phyloP scores from a whole-genome alignment of 2,888 invertebrate genomes.

The Stenichneumon culpator region DNA sequence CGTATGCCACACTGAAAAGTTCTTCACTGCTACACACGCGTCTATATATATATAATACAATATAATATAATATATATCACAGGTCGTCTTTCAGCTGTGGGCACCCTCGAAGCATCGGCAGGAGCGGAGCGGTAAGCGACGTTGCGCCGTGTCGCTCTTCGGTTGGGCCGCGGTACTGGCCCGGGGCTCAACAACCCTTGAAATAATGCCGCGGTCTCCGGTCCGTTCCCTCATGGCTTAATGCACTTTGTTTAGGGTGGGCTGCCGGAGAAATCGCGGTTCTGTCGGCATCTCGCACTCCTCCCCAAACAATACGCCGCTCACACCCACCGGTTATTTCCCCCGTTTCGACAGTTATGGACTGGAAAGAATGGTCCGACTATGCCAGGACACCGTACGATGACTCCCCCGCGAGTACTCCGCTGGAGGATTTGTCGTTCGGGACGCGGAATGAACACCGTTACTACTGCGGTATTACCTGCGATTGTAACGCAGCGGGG shows the following conservation, averaged over 20 bases:
- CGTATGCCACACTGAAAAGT: neutral
- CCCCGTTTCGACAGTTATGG: slow-evolving; percentile 57
- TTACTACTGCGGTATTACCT: neutral
- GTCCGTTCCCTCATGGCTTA: slow-evolving; percentile 56
- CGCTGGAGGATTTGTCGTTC: slow-evolving; percentile 20
- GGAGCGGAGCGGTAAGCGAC: neutral
- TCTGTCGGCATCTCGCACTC: slow-evolving; percentile 6
- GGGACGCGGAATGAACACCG: neutral
- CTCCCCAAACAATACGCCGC: slow-evolving; percentile 21
- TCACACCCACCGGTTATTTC: slow-evolving; percentile 32
- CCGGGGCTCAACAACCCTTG: slow-evolving; percentile 69
- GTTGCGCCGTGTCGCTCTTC: slow-evolving; percentile 6
- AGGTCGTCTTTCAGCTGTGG: neutral
- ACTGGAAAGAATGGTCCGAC: slow-evolving; percentile 58
- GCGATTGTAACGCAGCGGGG: neutral
- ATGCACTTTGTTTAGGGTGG: slow-evolving; percentile 69
- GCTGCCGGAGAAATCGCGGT: slow-evolving; percentile 17
- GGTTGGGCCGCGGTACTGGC: slow-evolving; percentile 19
- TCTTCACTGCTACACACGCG: neutral
- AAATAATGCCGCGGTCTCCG: slow-evolving; percentile 67
- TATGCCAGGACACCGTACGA: slow-evolving; percentile 16
- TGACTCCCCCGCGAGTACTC: slow-evolving; percentile 41
- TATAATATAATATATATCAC: neutral
- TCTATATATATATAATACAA: too few relatives aligned
- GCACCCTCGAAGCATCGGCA: neutral